Evolutionary conservation across 2,888 invertebrate genomes (phyloP), one percentile per base, ranked within the genome.

Genomic region (Ephialtes manifestator): DNA sequence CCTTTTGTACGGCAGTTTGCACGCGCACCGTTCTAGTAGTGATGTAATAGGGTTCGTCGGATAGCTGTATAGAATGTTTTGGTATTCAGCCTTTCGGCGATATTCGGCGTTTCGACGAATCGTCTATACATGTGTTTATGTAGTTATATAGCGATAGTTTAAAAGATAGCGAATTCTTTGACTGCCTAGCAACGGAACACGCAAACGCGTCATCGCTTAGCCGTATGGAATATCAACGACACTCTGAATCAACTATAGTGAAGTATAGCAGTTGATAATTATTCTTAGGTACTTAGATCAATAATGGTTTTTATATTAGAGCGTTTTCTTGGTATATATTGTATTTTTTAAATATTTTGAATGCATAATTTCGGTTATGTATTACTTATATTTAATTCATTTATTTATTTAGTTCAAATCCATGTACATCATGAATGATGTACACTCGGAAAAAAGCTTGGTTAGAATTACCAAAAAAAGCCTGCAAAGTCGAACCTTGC

Each of bases 11-110:
- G 39, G 35, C 20, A 53, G 13, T 79, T 79, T 51, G 15, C 65
- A 72, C 72, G 70, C 70, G 55, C 76, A 76, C 39, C 53, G 46
- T 53, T 71, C 46, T 46, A 77, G 46, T 43, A 31, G 71, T 82
- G 70, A 65, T 65, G 70, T 55, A 77, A 82, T 71, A 55, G 11
- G 46, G 11, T 76, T 7, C 13, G n/a, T 63, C 20, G 39, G 24
- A 51, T 10, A 31, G 11, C 7, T 55, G 53, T 20, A 28, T 28
- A 18, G 39, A 46, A 46, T 58, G 67, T 74, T 74, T 67, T 46
- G 28, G 35, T 76, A 46, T 60, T 31, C 31, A 31, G 39, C 39
- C 20, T 20, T 43, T 60, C 28, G 39, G 35, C 15, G 58, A 55
- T 55, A 53, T 60, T 74, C 31, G 43, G 11, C 43, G 4, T 15